These are phyloP conservation scores for Euphydryas editha DNA, from an alignment of 2,888 invertebrate genomes.

Conservation along the genomic window DNA sequence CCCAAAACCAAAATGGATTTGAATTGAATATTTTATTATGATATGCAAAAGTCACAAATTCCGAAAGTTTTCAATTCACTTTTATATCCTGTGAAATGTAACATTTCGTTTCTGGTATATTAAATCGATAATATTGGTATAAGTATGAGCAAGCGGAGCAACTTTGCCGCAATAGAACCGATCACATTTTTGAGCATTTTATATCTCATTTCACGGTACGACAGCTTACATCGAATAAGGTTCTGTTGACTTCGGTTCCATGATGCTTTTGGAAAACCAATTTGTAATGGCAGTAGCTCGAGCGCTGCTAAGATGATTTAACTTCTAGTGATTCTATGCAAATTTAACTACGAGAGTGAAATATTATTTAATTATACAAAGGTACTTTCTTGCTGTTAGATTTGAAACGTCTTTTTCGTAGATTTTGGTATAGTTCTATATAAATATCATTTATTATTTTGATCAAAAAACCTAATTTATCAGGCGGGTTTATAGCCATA, in stretches of 20 bases:
- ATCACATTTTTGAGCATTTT: constrained; percentile 73
- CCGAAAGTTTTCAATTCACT: constrained; percentile 18
- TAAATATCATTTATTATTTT: too few relatives aligned
- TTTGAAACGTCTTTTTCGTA: too few relatives aligned
- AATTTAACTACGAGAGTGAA: neutral
- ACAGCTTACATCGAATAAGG: constrained; percentile 58
- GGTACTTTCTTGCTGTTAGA: too few relatives aligned
- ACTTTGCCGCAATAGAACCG: constrained; percentile 52
- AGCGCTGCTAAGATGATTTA: constrained; percentile 54
- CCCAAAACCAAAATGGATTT: neutral
- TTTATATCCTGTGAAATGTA: constrained; percentile 24
- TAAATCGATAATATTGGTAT: constrained; percentile 45
- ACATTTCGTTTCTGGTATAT: constrained; percentile 43
- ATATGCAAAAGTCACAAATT: too few relatives aligned
- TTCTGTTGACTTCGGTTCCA: constrained; percentile 48
- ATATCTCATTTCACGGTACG: constrained; percentile 76
- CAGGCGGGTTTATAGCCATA: neutral
- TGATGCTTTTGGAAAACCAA: constrained; percentile 69
- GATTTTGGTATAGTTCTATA: too few relatives aligned
- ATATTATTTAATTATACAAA: neutral
- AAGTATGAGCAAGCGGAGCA: constrained; percentile 47
- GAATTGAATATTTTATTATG: too few relatives aligned
- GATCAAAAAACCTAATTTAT: too few relatives aligned
- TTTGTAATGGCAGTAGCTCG: constrained; percentile 63
- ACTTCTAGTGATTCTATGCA: neutral